Evolutionary conservation across 2,797 vertebrate genomes (phyloP), one percentile per base, ranked within the genome.

Genomic region (Luscinia luscinia): DNA sequence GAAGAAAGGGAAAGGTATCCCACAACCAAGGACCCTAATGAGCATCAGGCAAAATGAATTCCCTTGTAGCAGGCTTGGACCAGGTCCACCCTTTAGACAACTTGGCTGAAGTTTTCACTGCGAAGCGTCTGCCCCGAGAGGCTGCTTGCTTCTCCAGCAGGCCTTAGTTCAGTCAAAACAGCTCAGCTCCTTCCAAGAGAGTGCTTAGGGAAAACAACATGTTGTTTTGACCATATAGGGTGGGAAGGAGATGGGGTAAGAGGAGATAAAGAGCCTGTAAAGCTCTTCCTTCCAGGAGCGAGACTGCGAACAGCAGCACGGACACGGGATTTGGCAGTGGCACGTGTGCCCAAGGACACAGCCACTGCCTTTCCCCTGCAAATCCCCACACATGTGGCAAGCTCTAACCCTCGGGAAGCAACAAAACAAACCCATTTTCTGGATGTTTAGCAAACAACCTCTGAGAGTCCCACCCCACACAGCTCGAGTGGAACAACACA

Each of bases 141-240:
- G 80, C 59, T 84, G 41, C 64, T 94, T 94, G 69, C 93, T 75
- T 23, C 77, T 75, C 28, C 85, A 72, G 49, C 27, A 78, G 81
- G 81, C 46, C 7, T 46, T 20, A 82, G 18, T 21, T 69, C 72
- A 81, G 58, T 48, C 78, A 91, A 89, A 94, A 93, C 54, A 93
- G 72, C 79, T 83, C 84, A 62, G 82, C 75, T 92, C 46, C 69
- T 94, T 93, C 89, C 92, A 94, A 80, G 76, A 62, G 59, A 75
- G 49, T 2, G 43, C 61, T 80, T 8, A 46, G 62, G 69, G 84
- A 88, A 93, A 96, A 94, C 40, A 38, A 30, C 0, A 0, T 49
- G 67, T 69, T 95, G 84, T 92, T 95, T 88, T 94, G 83, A 57
- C 93, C 77, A 46, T 9, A 15, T 8, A 67, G 64, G 63, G 45